Evolutionary conservation across 2,888 invertebrate species (phyloP), one percentile per base, ranked within the genome.

Genomic region (Limnephilus lunatus): DNA sequence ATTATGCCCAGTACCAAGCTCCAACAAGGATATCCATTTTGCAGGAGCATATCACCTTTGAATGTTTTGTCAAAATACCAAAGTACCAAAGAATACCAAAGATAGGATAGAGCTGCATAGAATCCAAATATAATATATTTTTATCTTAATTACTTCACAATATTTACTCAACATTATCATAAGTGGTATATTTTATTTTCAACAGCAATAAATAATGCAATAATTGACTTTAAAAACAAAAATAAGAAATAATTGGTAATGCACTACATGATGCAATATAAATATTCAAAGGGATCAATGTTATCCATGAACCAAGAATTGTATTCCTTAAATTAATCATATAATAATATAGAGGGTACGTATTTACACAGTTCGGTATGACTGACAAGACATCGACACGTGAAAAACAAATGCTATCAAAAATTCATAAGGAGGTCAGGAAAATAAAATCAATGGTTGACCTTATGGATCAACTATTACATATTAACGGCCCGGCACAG

Each of bases 331-430:
- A 68, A 68, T 68, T n/a, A 68, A 68, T 68, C 5, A 68, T 9
- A 25, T 68, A 68, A 68, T 25, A 68, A 68, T 68, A 68, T 68
- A 68, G 25, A 68, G n/a, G 68, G 68, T 68, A 68, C 68, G 68
- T 68, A 68, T 68, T 68, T 68, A 68, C 68, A 68, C 25, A 68
- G 68, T 68, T 68, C 68, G 68, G 68, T 68, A 68, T 68, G 25
- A 68, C 68, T 68, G 68, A 68, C 68, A 68, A 68, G 68, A 68
- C 68, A 68, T 68, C 68, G 68, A 68, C 68, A 68, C 25, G 68
- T 68, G 82, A 83, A 83, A 82, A 83, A 83, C 32, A 83, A 83
- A 83, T 32, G 32, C 11, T 83, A 32, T 83, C 82, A 83, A 31
- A 83, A 83, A 32, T 31, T 83, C 25, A 68, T 68, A 68, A 68